Evolutionary conservation across 2,797 vertebrate species (phyloP).

Genomic region (Hippocampus kuda): DNA sequence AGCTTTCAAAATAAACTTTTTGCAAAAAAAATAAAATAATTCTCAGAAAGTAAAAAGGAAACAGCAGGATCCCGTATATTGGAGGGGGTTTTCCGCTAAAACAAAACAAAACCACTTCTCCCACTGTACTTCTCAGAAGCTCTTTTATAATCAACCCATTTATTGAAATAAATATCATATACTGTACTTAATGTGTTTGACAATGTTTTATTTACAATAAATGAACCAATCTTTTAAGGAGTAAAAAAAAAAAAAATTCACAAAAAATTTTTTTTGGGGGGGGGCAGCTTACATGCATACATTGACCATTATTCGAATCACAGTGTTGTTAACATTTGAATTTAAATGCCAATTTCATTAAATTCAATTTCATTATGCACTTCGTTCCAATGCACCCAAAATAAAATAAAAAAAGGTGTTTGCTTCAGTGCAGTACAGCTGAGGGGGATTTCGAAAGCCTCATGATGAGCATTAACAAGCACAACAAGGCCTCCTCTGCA

Average conservation of each 20-base stretch:
- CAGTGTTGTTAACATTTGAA: not conserved
- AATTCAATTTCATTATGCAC: not conserved
- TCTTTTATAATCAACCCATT: not conserved
- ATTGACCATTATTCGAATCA: not conserved
- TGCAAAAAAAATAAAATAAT: too few relatives aligned
- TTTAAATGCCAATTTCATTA: not conserved
- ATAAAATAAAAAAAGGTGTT: constrained; percentile 4
- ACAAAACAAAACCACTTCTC: not conserved
- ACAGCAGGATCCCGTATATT: too few relatives aligned
- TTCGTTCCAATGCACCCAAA: too few relatives aligned
- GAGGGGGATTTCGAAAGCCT: constrained; percentile 31
- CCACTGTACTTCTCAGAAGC: not conserved
- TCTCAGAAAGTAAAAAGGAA: too few relatives aligned
- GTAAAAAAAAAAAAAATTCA: too few relatives aligned
- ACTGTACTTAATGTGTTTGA: too few relatives aligned
- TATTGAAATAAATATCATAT: too few relatives aligned
- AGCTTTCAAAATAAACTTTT: too few relatives aligned
- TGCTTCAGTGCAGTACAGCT: not conserved
- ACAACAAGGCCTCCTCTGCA: not conserved
- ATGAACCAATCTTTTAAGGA: too few relatives aligned
- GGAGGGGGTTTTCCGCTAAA: not conserved
- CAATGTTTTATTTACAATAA: too few relatives aligned
- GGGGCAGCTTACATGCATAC: too few relatives aligned
- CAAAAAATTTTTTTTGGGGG: too few relatives aligned
- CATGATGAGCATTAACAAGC: not conserved